These are phyloP conservation scores for Muschampia plurimacula DNA, from an alignment of 2,888 invertebrate genomes.

Conservation along the genomic window DNA sequence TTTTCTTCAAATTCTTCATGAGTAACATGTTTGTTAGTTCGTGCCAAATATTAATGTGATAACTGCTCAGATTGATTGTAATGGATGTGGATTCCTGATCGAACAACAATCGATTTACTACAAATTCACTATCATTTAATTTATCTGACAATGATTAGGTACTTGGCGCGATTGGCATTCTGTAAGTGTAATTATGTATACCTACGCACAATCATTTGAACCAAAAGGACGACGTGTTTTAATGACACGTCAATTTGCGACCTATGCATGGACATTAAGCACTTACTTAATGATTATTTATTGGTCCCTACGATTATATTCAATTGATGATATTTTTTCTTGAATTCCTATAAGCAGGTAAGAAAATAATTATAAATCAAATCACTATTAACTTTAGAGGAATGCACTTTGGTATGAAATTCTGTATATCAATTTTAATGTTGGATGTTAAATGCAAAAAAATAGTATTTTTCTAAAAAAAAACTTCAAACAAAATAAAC, in stretches of 20 bases:
- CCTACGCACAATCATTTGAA: constrained; percentile 50
- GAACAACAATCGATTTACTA: not conserved
- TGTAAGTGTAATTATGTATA: constrained; percentile 50
- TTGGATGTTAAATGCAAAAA: too few relatives aligned
- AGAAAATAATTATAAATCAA: too few relatives aligned
- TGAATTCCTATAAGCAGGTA: constrained; percentile 9
- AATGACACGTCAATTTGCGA: constrained; percentile 26
- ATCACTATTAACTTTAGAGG: too few relatives aligned
- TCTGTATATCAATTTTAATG: too few relatives aligned
- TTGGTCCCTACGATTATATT: constrained; percentile 11
- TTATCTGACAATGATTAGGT: constrained; percentile 45
- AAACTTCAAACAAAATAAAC: too few relatives aligned
- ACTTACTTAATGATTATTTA: constrained; percentile 7
- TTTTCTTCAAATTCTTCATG: not conserved
- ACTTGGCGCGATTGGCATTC: constrained; percentile 56
- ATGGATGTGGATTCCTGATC: constrained; percentile 17
- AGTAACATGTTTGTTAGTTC: constrained; percentile 3
- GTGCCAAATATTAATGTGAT: not conserved
- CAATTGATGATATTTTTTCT: constrained; percentile 15
- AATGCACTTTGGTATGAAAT: too few relatives aligned
- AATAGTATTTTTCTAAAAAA: too few relatives aligned
- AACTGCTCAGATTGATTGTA: constrained; percentile 16
- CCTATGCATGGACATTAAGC: constrained; percentile 11
- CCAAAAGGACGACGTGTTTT: constrained; percentile 30
- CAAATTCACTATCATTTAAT: constrained; percentile 31